Percentiles rank a stretch among this genome's conserved stretches.
phyloP scores from a whole-genome alignment of 2,888 invertebrate genomes.

The Lasioglossum malachurum region DNA sequence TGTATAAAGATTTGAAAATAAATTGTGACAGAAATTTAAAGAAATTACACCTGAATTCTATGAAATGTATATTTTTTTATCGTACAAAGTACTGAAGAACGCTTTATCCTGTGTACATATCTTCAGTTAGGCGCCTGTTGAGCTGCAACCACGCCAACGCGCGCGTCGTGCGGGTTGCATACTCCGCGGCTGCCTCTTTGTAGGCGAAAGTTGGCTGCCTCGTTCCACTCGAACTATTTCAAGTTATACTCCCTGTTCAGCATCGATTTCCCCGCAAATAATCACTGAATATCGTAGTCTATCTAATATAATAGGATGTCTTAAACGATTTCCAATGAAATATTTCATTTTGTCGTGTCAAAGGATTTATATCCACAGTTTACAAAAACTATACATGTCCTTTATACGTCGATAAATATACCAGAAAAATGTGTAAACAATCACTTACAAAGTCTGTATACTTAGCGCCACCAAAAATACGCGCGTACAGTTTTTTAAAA shows the following conservation, averaged over 20 bases:
- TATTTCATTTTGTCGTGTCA: not conserved
- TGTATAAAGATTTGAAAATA: too few relatives aligned
- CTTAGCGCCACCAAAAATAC: not conserved
- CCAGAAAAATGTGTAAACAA: not conserved
- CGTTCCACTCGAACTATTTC: not conserved
- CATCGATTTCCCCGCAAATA: not conserved
- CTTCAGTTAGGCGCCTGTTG: not conserved
- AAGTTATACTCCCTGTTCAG: not conserved
- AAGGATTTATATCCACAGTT: not conserved
- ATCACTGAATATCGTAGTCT: not conserved
- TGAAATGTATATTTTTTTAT: not conserved
- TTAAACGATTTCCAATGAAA: not conserved
- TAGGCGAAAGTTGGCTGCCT: not conserved
- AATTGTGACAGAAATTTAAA: not conserved
- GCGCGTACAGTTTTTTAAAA: not conserved
- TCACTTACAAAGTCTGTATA: not conserved
- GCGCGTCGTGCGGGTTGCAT: slow-evolving; percentile 34
- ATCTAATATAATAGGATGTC: too few relatives aligned
- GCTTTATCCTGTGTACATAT: not conserved
- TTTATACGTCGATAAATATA: not conserved
- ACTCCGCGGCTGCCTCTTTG: not conserved
- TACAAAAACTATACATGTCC: too few relatives aligned
- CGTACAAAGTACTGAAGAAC: too few relatives aligned
- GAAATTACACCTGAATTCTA: not conserved
- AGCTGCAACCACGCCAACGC: slow-evolving; percentile 21